phyloP scores from a whole-genome alignment of 1,140 invertebrate genomes.

The Ooceraea biroi region DNA sequence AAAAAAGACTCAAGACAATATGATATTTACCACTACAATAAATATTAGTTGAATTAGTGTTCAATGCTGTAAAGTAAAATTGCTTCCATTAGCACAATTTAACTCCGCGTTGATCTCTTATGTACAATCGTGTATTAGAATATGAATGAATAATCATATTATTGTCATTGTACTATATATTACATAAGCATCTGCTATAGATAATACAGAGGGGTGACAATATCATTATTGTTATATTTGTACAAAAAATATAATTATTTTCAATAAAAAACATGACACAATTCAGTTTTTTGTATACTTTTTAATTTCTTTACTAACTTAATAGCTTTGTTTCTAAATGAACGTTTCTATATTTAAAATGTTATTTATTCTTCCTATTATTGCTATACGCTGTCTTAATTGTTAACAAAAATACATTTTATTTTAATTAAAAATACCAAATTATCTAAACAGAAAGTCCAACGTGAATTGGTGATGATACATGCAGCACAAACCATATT shows the following conservation, averaged over 20 bases:
- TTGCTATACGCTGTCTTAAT: too few species aligned
- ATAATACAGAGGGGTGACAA: not conserved
- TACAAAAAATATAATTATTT: slow-evolving; percentile 67
- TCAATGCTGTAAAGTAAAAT: slow-evolving; percentile 33
- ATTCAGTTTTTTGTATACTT: too few species aligned
- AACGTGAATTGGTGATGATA: too few species aligned
- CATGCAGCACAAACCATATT: too few species aligned
- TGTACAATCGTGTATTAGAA: slow-evolving; percentile 52
- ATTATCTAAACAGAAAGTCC: too few species aligned
- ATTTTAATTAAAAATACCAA: too few species aligned
- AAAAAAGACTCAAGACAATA: slow-evolving; percentile 37
- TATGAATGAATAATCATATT: slow-evolving; percentile 24
- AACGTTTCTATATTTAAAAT: too few species aligned
- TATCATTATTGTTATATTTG: slow-evolving; percentile 55
- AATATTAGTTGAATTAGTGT: slow-evolving; percentile 24
- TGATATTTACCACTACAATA: slow-evolving; percentile 45
- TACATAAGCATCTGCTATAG: too few species aligned
- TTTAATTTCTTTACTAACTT: too few species aligned
- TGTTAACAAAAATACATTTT: too few species aligned
- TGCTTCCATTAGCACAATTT: slow-evolving; percentile 19
- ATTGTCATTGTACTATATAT: slow-evolving; percentile 33
- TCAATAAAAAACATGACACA: slow-evolving; percentile 65
- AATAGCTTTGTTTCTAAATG: too few species aligned
- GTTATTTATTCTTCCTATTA: too few species aligned
- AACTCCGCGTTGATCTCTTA: not conserved